phyloP scores from a whole-genome alignment of 2,888 invertebrate species.

The Nomada hirtipes region DNA sequence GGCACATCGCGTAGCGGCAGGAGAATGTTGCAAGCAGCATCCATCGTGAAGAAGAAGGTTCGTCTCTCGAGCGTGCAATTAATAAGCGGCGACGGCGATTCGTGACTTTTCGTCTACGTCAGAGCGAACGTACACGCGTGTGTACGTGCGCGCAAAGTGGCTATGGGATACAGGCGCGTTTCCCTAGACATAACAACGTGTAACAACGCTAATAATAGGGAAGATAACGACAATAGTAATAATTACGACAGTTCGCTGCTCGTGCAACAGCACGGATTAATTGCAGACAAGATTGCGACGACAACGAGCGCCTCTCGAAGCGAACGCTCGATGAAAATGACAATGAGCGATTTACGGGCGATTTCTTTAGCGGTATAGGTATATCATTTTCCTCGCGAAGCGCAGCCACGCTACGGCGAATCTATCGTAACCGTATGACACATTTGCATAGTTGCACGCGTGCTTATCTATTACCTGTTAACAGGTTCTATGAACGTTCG shows the following conservation, averaged over 20 bases:
- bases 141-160: background rate
- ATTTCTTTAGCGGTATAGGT: constrained; percentile 2
- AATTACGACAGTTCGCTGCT: constrained; percentile 49
- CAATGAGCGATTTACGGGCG: constrained; percentile 19
- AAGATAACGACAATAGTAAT: constrained; percentile 68
- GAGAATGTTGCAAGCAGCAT: constrained; percentile 22
- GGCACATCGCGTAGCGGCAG: background rate
- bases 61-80: constrained; percentile 46
- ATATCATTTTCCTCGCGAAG: background rate
- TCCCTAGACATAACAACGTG: constrained; percentile 51
- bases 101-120: constrained; percentile 52
- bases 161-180: constrained; percentile 6
- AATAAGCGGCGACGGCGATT: constrained; percentile 45
- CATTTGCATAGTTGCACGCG: constrained; percentile 16
- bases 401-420: background rate
- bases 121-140: constrained; percentile 1
- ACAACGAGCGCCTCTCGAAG: constrained; percentile 24
- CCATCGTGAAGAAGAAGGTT: constrained; percentile 9
- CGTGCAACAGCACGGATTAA: constrained; percentile 45
- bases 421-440: constrained; percentile 2
- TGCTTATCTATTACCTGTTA: constrained; percentile 5
- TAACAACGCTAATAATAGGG: constrained; percentile 59
- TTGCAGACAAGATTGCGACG: constrained; percentile 44
- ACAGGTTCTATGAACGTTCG: background rate
- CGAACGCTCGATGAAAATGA: constrained; percentile 11